phyloP scores from a whole-genome alignment of 2,113 vertebrate species.

The Apaloderma vittatum region DNA sequence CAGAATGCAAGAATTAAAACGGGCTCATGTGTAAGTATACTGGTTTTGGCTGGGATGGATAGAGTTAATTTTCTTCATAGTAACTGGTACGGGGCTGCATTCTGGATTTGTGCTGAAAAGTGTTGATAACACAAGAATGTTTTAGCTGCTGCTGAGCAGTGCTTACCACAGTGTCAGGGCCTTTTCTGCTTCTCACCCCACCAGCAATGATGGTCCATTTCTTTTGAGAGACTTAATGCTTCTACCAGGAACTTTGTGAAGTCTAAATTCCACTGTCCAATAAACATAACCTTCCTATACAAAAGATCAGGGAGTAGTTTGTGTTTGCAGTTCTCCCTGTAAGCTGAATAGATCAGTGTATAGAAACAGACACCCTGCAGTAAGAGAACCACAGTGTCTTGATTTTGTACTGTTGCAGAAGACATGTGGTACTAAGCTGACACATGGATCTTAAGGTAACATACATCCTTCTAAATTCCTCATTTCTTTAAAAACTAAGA shows the following conservation, averaged over 20 bases:
- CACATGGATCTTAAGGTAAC: not conserved
- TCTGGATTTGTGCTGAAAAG: not conserved
- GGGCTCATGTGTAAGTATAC: not conserved
- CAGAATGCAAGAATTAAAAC: not conserved
- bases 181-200: not conserved
- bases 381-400: not conserved
- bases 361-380: not conserved
- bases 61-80: not conserved
- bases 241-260: not conserved
- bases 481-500: not conserved
- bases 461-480: not conserved
- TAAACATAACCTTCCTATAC: not conserved
- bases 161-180: not conserved
- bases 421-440: not conserved
- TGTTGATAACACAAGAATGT: not conserved
- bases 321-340: not conserved
- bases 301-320: not conserved
- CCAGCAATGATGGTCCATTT: not conserved
- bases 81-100: not conserved
- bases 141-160: not conserved
- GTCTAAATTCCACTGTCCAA: not conserved
- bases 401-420: not conserved
- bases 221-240: not conserved
- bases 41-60: not conserved
- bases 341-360: not conserved